Conservation (phyloP, 2,113 vertebrate species). For the Gavialis gangeticus region DNA sequence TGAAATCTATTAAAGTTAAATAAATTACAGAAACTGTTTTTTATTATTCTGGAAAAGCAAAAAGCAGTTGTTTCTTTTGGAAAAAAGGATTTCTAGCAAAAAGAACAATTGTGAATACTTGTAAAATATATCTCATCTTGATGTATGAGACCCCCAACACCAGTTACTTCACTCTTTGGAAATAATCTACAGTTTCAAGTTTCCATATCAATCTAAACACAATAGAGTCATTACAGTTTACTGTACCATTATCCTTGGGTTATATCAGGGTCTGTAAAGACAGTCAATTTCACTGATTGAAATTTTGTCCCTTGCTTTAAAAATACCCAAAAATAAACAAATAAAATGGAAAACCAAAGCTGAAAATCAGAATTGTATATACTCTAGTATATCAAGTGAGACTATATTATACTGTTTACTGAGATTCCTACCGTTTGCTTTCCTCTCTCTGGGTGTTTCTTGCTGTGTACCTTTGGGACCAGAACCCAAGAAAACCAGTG, state of each 20-base stretch:
- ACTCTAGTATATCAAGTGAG: background rate
- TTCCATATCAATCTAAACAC: background rate
- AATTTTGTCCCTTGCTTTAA: background rate
- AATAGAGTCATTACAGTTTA: background rate
- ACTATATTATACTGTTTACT: background rate
- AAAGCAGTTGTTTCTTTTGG: background rate
- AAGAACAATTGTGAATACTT: background rate
- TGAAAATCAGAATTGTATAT: background rate
- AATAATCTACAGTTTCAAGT: background rate
- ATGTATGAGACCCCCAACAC: background rate
- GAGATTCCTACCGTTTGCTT: background rate
- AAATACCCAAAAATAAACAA: background rate
- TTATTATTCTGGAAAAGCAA: background rate
- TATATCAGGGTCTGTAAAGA: background rate
- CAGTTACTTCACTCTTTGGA: background rate
- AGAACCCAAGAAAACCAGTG: background rate
- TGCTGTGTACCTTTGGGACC: background rate
- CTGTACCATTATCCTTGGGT: background rate
- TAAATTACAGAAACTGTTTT: background rate
- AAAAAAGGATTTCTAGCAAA: background rate
- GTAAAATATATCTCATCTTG: background rate
- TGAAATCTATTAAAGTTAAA: background rate
- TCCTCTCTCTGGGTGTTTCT: background rate
- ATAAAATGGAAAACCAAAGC: background rate
- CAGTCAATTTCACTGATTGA: background rate